These are phyloP conservation scores for Parus major DNA, from an alignment of 2,113 vertebrate species.

Conservation along the genomic window DNA sequence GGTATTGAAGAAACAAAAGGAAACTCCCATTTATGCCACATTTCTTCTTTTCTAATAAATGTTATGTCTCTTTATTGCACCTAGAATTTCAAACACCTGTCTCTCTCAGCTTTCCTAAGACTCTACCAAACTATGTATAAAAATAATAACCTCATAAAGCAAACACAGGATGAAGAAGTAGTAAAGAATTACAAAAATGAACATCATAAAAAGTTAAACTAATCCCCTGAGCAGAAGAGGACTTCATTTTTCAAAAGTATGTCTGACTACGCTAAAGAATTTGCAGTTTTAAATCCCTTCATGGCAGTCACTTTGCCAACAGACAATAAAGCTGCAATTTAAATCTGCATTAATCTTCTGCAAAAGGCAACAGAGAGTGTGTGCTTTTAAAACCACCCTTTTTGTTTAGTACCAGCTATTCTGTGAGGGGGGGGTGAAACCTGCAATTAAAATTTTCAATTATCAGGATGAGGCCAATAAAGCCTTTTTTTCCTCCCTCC, in stretches of 20 bases:
- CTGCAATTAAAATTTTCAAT: background rate
- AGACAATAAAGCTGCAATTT: slow-evolving; percentile 51
- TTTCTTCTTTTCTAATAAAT: slow-evolving; percentile 31
- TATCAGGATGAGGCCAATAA: background rate
- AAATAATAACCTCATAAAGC: slow-evolving; percentile 61
- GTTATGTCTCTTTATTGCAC: slow-evolving; percentile 16
- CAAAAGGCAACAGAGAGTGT: slow-evolving; percentile 1
- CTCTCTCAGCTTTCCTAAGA: slow-evolving; percentile 29
- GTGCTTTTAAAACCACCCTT: background rate
- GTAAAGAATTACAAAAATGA: slow-evolving; percentile 65
- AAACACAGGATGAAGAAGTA: slow-evolving; percentile 42
- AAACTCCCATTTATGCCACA: background rate
- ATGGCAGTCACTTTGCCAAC: slow-evolving; percentile 43
- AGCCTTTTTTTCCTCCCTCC: background rate
- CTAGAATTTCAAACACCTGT: slow-evolving; percentile 47
- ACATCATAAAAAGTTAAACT: slow-evolving; percentile 48
- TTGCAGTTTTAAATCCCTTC: slow-evolving; percentile 47
- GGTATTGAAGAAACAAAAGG: background rate
- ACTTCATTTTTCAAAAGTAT: slow-evolving; percentile 23
- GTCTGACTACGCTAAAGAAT: background rate
- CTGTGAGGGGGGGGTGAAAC: accelerated
- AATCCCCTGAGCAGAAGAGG: slow-evolving; percentile 31
- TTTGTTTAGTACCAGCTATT: slow-evolving; percentile 11
- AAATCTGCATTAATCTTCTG: slow-evolving; percentile 48
- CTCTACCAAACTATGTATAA: slow-evolving; percentile 5